Percentiles rank a stretch among this genome's conserved stretches.
Evolutionary conservation across 2,888 invertebrate species (phyloP).

Genomic region (Drepanosiphum platanoidis): DNA sequence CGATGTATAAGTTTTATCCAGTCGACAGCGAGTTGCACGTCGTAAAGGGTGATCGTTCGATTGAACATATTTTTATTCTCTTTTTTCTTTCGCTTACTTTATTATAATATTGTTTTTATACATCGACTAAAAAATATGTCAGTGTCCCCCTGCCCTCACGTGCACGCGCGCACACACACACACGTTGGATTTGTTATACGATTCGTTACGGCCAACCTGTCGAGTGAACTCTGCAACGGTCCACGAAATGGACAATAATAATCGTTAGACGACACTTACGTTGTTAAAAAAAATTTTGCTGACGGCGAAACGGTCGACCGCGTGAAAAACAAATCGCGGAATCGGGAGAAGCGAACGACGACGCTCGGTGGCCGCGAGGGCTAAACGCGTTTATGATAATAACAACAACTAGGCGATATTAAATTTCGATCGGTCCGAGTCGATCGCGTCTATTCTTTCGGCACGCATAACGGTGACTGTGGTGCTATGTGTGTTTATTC

Average conservation of each 20-base stretch:
- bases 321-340: not conserved
- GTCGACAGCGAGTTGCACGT: not conserved
- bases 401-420: not conserved
- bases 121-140: not conserved
- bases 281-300: no score
- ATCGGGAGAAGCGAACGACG: not conserved
- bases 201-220: no score
- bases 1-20: not conserved
- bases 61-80: not conserved
- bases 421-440: not conserved
- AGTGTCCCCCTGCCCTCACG: not conserved
- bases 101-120: no score
- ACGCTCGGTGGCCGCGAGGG: not conserved
- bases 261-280: no score
- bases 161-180: no score
- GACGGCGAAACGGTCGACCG: not conserved
- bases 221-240: no score
- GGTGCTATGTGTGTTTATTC: not conserved
- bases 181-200: no score
- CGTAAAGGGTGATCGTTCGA: not conserved
- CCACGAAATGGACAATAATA: no score
- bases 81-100: not conserved
- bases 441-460: not conserved
- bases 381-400: not conserved
- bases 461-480: not conserved